Percentiles rank a stretch among this genome's conserved stretches.
These are phyloP conservation scores for Halichoerus grypus DNA, from an alignment of 2,113 vertebrate genomes.

Conservation along the genomic window DNA sequence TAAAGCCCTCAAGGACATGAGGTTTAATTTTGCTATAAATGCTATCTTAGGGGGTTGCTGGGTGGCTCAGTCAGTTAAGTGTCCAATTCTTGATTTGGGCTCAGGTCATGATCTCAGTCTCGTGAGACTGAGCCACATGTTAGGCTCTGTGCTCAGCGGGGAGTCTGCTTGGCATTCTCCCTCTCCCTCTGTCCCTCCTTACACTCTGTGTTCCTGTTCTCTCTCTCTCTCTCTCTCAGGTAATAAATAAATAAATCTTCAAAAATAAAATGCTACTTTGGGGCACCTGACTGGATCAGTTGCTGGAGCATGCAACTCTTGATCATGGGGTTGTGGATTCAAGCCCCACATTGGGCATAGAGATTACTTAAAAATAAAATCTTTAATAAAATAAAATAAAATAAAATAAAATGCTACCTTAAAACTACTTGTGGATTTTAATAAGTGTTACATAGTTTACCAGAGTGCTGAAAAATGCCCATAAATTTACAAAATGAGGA, in stretches of 20 bases:
- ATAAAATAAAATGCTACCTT: not conserved
- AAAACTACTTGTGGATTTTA: not conserved
- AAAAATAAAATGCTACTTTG: too few species aligned
- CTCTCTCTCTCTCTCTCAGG: too few species aligned
- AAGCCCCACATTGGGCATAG: too few species aligned
- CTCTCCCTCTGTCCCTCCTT: not conserved
- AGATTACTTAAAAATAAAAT: not conserved
- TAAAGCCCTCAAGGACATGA: not conserved
- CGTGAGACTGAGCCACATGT: not conserved
- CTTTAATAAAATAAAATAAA: not conserved
- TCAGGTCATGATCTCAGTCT: not conserved
- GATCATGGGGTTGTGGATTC: too few species aligned
- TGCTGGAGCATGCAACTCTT: too few species aligned
- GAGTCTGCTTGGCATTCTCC: not conserved
- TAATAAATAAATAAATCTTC: too few species aligned
- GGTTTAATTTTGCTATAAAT: conserved; percentile 25
- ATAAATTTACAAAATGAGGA: not conserved
- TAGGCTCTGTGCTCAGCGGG: not conserved
- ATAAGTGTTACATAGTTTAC: not conserved
- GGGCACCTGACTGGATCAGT: too few species aligned
- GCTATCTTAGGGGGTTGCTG: not conserved
- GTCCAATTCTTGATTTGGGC: too few species aligned
- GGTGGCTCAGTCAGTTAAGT: too few species aligned
- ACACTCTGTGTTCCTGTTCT: too few species aligned
- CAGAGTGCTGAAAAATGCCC: not conserved